Percentiles rank a stretch among this genome's conserved stretches.
Evolutionary conservation across 2,113 vertebrate genomes (phyloP).

Genomic region (Oriolus oriolus): DNA sequence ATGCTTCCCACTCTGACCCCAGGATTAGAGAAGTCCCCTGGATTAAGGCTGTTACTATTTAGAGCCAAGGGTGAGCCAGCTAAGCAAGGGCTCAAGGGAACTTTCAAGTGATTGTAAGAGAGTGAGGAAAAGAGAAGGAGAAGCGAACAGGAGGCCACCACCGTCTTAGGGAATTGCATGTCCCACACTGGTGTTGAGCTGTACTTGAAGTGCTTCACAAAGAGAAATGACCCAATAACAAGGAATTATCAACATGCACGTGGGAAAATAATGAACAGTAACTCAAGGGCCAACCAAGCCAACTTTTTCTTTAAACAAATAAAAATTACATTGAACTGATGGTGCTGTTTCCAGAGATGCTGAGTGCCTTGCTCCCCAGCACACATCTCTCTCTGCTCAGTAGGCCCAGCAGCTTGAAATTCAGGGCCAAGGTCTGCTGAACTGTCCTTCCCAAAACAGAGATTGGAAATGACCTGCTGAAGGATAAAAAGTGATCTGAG

Average conservation of each 20-base stretch:
- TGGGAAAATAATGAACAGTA: neutral
- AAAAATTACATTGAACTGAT: neutral
- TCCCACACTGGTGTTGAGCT: neutral
- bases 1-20: neutral
- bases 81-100: neutral
- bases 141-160: neutral
- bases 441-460: neutral
- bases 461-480: neutral
- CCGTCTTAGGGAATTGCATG: neutral
- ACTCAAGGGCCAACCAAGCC: neutral
- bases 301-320: neutral
- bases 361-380: neutral
- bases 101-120: neutral
- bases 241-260: neutral
- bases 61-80: constrained; percentile 1
- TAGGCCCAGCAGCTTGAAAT: neutral
- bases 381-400: neutral
- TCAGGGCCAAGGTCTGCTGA: neutral
- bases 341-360: neutral
- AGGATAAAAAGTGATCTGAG: neutral
- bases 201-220: neutral
- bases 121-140: neutral
- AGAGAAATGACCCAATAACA: neutral
- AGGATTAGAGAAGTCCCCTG: constrained; percentile 42
- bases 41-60: constrained; percentile 60